Conservation (phyloP, 2,888 invertebrate species). For the Drosophila prostipennis region DNA sequence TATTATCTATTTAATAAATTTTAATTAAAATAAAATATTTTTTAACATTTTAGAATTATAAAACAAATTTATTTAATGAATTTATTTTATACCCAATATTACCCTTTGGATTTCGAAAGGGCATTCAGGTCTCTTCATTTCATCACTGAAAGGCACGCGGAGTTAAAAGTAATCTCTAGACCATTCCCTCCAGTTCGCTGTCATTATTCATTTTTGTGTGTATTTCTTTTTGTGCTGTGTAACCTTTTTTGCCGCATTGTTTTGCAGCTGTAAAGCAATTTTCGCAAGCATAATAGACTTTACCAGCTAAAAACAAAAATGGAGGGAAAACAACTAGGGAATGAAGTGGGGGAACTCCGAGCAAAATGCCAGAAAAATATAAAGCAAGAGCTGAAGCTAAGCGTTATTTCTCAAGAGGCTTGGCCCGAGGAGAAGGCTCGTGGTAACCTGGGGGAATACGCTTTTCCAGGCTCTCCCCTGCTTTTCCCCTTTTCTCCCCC, state of each 20-base stretch:
- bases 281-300: conserved; percentile 76
- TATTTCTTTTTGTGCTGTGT: conserved; percentile 74
- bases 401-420: conserved; percentile 72
- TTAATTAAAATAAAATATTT: no score
- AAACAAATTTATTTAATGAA: no score
- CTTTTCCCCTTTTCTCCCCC: neutral
- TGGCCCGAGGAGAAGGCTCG: conserved; percentile 48
- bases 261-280: conserved; percentile 77
- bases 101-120: neutral
- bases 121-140: conserved; percentile 1
- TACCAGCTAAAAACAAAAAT: conserved; percentile 47
- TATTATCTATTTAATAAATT: neutral
- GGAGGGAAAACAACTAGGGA: conserved; percentile 20
- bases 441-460: conserved; percentile 21
- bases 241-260: conserved; percentile 76
- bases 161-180: conserved; percentile 44
- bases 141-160: neutral
- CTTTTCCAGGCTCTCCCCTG: neutral
- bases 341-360: conserved; percentile 37
- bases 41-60: neutral
- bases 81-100: neutral
- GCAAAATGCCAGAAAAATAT: conserved; percentile 64
- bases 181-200: conserved; percentile 51
- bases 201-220: conserved; percentile 75
- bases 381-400: conserved; percentile 54